Percentiles rank a stretch among this genome's conserved stretches.
These are phyloP conservation scores for Manis crassicaudata DNA, from an alignment of 2,797 vertebrate genomes.

Conservation along the genomic window DNA sequence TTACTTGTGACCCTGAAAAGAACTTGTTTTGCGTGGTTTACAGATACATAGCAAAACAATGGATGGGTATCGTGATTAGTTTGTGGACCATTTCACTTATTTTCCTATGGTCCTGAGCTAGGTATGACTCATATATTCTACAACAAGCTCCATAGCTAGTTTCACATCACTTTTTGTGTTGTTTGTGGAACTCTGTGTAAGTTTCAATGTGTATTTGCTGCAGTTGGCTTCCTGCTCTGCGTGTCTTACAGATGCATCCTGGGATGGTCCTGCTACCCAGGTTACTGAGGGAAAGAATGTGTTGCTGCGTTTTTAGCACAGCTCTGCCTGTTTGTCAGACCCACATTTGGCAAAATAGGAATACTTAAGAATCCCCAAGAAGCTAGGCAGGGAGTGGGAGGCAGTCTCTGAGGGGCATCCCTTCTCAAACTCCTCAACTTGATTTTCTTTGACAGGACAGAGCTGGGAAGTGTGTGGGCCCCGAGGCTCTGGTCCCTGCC, in stretches of 20 bases:
- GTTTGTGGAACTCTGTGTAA: neutral
- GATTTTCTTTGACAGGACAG: neutral
- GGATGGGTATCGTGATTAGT: neutral
- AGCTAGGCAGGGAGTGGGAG: neutral
- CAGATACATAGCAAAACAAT: neutral
- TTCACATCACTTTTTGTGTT: constrained; percentile 32
- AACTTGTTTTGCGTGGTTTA: constrained; percentile 48
- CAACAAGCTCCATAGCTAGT: neutral
- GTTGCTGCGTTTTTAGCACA: neutral
- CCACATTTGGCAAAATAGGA: neutral
- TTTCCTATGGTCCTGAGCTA: constrained; percentile 1
- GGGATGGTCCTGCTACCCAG: neutral
- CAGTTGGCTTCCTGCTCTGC: neutral
- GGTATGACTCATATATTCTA: constrained; percentile 35
- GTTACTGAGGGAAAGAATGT: neutral
- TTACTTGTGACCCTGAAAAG: constrained; percentile 42
- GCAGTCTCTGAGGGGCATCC: neutral
- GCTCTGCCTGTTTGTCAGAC: neutral
- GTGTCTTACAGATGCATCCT: neutral
- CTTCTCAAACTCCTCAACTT: neutral
- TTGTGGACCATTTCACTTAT: constrained; percentile 15
- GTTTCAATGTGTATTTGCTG: neutral
- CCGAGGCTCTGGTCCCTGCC: neutral
- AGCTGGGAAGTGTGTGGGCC: neutral
- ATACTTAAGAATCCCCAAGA: neutral